Evolutionary conservation across 2,797 vertebrate species (phyloP).

Genomic region (Typhlichthys subterraneus): DNA sequence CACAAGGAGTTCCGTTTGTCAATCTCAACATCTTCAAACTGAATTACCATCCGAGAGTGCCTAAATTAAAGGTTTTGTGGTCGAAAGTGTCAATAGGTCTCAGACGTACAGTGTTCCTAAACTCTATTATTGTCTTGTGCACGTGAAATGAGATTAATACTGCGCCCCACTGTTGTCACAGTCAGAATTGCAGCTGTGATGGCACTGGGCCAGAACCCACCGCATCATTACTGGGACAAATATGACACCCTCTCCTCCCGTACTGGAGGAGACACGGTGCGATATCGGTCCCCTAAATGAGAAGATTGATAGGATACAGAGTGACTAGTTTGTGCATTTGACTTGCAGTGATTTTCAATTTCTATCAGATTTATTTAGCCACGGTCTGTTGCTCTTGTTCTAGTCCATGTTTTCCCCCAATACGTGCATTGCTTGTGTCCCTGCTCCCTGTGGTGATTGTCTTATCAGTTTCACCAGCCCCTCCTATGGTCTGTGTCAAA

Average conservation of each 20-base stretch:
- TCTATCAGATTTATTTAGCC: not conserved
- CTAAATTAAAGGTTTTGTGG: slow-evolving; percentile 26
- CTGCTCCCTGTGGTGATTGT: no score
- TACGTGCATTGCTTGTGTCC: no score
- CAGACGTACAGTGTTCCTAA: not conserved
- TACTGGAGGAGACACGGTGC: slow-evolving; percentile 12
- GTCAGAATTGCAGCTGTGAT: slow-evolving; percentile 27
- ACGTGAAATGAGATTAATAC: slow-evolving; percentile 34
- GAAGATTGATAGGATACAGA: slow-evolving; percentile 14
- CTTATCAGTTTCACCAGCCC: no score
- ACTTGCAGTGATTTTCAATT: slow-evolving; percentile 10
- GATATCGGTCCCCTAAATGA: slow-evolving; percentile 21
- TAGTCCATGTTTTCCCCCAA: no score
- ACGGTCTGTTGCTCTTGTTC: no score
- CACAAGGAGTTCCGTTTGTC: slow-evolving; percentile 28
- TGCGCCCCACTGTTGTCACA: slow-evolving; percentile 14
- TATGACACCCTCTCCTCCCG: slow-evolving; percentile 27
- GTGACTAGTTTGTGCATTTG: slow-evolving; percentile 16
- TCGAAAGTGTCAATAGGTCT: slow-evolving; percentile 36
- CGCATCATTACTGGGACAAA: slow-evolving; percentile 25
- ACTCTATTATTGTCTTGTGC: slow-evolving; percentile 21
- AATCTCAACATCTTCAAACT: slow-evolving; percentile 1
- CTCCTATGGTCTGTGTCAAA: no score
- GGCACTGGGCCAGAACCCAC: slow-evolving; percentile 18
- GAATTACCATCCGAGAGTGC: slow-evolving; percentile 12